Evolutionary conservation across 1,140 invertebrate species (phyloP).

Genomic region (Plodia interpunctella): DNA sequence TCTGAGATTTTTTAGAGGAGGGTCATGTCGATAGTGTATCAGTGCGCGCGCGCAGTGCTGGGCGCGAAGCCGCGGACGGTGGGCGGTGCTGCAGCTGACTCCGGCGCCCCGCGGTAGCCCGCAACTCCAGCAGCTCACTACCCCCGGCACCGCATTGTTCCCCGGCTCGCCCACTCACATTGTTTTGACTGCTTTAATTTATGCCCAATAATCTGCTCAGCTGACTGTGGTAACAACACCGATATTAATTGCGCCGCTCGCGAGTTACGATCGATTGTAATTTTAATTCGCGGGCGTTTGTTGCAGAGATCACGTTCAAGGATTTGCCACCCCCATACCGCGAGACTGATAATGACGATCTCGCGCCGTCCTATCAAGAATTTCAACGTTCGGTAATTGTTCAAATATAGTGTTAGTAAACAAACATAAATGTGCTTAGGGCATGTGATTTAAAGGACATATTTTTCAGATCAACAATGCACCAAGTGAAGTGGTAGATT

Average conservation of each 20-base stretch:
- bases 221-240: conserved; percentile 41
- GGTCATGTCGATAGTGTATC: conserved; percentile 34
- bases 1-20: conserved; percentile 31
- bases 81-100: conserved; percentile 24
- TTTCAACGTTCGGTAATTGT: conserved; percentile 13
- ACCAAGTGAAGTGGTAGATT: conserved; percentile 52
- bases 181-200: conserved; percentile 40
- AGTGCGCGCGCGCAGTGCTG: conserved; percentile 28
- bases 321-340: conserved; percentile 59
- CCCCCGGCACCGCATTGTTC: conserved; percentile 30
- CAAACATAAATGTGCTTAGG: background rate
- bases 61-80: conserved; percentile 33
- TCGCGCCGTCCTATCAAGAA: conserved; percentile 1
- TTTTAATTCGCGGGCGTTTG: conserved; percentile 20
- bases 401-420: background rate
- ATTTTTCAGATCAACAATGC: conserved; percentile 32
- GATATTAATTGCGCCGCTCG: conserved; percentile 33
- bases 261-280: conserved; percentile 29
- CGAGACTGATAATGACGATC: conserved; percentile 37
- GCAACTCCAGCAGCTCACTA: conserved; percentile 25
- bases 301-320: conserved; percentile 53
- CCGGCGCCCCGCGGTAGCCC: conserved; percentile 22
- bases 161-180: conserved; percentile 31
- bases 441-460: background rate
- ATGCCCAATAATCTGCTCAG: conserved; percentile 47